Conservation (phyloP, 2,888 invertebrate species). For the Sinodicranocentrus sp. region DNA sequence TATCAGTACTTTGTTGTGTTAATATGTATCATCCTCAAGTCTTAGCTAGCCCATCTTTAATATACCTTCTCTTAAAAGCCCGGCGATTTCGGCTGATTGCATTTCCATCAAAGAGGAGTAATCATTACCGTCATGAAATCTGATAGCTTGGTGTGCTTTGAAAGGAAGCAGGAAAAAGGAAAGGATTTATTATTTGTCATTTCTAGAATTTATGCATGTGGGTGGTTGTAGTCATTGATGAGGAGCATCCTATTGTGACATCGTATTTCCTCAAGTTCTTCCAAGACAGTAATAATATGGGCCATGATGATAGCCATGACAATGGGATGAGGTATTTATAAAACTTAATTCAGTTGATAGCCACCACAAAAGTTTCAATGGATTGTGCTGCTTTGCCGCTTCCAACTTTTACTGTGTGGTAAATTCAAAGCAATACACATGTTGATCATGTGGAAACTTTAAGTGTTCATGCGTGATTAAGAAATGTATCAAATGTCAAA, state of each 20-base stretch:
- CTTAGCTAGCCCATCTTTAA: background rate
- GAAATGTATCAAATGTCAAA: background rate
- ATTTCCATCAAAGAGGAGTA: no score
- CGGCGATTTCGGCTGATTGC: no score
- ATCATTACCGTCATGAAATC: no score
- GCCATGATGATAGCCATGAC: background rate
- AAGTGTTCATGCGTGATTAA: background rate
- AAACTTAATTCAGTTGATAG: background rate
- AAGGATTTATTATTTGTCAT: no score
- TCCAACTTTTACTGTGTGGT: background rate
- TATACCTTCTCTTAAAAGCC: no score
- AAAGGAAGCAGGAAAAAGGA: no score
- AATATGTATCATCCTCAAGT: background rate
- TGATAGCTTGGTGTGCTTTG: no score
- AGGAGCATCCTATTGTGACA: background rate
- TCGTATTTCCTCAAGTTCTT: background rate
- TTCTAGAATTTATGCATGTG: background rate
- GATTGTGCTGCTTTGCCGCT: background rate
- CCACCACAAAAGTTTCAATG: no score
- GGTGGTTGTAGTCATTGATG: background rate
- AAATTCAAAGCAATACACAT: background rate
- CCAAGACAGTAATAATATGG: background rate
- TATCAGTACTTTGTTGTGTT: background rate
- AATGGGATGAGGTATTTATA: background rate
- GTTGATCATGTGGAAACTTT: background rate